These are phyloP conservation scores for Brevipalpus yothersi DNA, from an alignment of 1,140 invertebrate species.

Conservation along the genomic window DNA sequence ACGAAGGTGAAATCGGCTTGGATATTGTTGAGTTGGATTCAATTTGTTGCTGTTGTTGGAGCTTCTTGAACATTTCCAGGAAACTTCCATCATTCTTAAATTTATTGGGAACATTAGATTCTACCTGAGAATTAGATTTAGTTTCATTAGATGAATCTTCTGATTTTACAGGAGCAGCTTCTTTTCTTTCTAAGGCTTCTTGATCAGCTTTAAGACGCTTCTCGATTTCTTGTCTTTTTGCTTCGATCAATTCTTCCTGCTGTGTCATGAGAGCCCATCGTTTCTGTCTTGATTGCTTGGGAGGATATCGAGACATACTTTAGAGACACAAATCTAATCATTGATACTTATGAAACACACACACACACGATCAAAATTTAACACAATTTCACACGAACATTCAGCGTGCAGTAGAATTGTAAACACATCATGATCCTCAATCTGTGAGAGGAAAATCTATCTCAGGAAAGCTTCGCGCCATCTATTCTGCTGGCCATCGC, in stretches of 20 bases:
- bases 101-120: constrained; percentile 21
- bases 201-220: constrained; percentile 4
- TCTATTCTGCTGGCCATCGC: too few species aligned
- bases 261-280: constrained; percentile 6
- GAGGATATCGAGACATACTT: too few species aligned
- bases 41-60: constrained; percentile 35
- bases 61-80: constrained; percentile 64
- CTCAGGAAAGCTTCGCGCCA: too few species aligned
- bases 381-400: too few species aligned
- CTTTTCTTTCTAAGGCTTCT: not conserved
- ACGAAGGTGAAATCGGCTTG: too few species aligned
- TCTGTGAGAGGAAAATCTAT: too few species aligned
- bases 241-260: constrained; percentile 9
- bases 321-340: too few species aligned
- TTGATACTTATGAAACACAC: too few species aligned
- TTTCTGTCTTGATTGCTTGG: not conserved
- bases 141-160: not conserved
- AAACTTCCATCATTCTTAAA: constrained; percentile 67
- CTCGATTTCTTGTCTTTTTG: constrained; percentile 10
- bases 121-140: not conserved
- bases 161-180: not conserved
- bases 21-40: not conserved
- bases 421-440: too few species aligned
- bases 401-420: too few species aligned
- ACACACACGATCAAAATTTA: too few species aligned